Evolutionary conservation across 2,113 vertebrate genomes (phyloP).

Genomic region (Pluvianellus socialis): DNA sequence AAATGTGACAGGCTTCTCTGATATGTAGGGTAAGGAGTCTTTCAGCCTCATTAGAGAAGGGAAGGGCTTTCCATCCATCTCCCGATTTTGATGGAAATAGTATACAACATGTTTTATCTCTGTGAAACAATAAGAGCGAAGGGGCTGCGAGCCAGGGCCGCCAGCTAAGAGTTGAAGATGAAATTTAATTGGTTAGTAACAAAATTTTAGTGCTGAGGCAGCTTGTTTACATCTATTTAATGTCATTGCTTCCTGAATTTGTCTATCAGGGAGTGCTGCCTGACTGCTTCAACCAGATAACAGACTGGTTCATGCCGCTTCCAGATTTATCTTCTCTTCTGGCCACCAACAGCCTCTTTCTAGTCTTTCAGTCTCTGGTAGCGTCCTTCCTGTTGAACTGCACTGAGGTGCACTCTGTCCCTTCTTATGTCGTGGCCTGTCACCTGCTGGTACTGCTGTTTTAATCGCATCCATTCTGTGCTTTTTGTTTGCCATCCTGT

Average conservation of each 20-base stretch:
- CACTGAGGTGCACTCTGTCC: neutral
- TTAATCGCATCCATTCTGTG: neutral
- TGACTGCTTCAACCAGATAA: slow-evolving; percentile 64
- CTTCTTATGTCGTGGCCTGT: neutral
- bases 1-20: slow-evolving; percentile 54
- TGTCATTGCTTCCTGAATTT: slow-evolving; percentile 60
- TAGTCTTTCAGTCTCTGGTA: slow-evolving; percentile 2
- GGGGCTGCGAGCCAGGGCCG: slow-evolving; percentile 44
- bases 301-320: neutral
- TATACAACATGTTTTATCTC: slow-evolving; percentile 46
- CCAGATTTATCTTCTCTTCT: slow-evolving; percentile 39
- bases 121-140: slow-evolving; percentile 32
- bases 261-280: slow-evolving; percentile 55
- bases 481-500: neutral
- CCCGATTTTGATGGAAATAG: slow-evolving; percentile 44
- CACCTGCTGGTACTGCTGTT: neutral
- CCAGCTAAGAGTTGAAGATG: slow-evolving; percentile 59
- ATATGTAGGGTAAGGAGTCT: slow-evolving; percentile 26
- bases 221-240: slow-evolving; percentile 71
- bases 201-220: slow-evolving; percentile 68
- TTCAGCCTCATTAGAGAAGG: slow-evolving; percentile 57
- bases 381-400: neutral
- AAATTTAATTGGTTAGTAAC: slow-evolving; percentile 70
- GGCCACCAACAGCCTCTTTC: slow-evolving; percentile 18
- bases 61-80: slow-evolving; percentile 44